Conservation (phyloP, 2,797 vertebrate genomes). For the Malurus leucopterus region DNA sequence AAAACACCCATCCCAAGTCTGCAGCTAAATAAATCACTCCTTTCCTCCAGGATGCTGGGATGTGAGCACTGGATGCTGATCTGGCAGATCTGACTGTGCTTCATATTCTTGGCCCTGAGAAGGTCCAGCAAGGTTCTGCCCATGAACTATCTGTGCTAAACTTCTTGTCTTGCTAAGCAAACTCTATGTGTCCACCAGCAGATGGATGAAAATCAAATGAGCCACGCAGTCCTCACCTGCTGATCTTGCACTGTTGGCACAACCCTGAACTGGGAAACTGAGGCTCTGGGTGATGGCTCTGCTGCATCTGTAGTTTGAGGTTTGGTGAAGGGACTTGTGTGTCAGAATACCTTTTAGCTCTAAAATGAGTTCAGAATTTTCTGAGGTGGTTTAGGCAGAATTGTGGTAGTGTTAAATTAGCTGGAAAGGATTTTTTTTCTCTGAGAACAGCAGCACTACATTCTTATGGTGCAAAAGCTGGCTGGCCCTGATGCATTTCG, state of each 20-base stretch:
- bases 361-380: not conserved
- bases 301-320: rapidly evolving
- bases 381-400: not conserved
- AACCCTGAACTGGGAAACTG: not conserved
- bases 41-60: not conserved
- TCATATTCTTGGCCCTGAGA: not conserved
- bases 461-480: not conserved
- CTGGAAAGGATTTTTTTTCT: not conserved
- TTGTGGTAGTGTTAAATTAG: not conserved
- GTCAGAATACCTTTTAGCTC: not conserved
- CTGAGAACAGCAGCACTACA: not conserved
- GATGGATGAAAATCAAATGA: not conserved
- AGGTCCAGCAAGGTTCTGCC: not conserved
- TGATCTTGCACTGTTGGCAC: not conserved
- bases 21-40: not conserved
- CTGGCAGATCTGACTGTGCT: not conserved
- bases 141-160: not conserved
- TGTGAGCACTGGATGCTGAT: not conserved
- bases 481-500: not conserved
- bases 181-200: not conserved
- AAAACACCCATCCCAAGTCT: not conserved
- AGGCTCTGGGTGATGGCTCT: not conserved
- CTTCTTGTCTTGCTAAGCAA: not conserved
- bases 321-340: not conserved
- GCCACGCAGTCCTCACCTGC: not conserved